A percentile compares a stretch with the other conserved stretches of the same genome.
These are phyloP conservation scores for Pagrus major DNA, from an alignment of 2,113 vertebrate species.

Conservation along the genomic window DNA sequence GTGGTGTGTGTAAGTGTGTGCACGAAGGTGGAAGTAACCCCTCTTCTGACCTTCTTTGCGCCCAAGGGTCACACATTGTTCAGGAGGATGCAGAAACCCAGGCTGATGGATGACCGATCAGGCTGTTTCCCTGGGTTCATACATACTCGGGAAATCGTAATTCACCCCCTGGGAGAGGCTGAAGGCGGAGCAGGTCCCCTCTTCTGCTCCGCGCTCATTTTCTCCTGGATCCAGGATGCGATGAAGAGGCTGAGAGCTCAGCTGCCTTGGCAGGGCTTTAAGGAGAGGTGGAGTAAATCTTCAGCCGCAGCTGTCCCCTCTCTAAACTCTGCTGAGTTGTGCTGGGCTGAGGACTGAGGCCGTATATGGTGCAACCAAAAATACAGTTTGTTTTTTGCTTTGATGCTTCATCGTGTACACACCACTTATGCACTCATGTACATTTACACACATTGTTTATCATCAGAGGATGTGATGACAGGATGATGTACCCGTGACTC, in stretches of 20 bases:
- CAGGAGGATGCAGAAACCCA: conserved; percentile 78
- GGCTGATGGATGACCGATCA: conserved; percentile 75
- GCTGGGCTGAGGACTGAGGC: conserved; percentile 18
- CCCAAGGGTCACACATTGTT: conserved; percentile 80
- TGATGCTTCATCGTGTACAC: neutral
- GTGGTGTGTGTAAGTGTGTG: conserved; percentile 11
- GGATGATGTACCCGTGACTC: conserved; percentile 19
- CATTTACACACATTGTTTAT: conserved; percentile 33
- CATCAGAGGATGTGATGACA: conserved; percentile 47
- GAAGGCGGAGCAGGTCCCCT: conserved; percentile 50
- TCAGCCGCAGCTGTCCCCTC: conserved; percentile 57
- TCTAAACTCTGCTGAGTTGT: conserved; percentile 24
- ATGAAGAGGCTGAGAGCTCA: conserved; percentile 71
- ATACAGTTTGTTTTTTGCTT: conserved; percentile 16
- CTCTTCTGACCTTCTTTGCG: conserved; percentile 69
- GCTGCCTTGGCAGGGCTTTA: conserved; percentile 53
- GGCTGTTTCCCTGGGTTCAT: conserved; percentile 71
- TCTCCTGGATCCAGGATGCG: conserved; percentile 76
- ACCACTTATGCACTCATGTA: neutral
- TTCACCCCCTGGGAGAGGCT: conserved; percentile 68
- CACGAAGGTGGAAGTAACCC: conserved; percentile 73
- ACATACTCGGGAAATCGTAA: conserved; percentile 80
- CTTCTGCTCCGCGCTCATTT: conserved; percentile 33
- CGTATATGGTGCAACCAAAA: conserved; percentile 52
- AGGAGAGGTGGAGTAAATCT: conserved; percentile 62